Percentiles rank a stretch among this genome's conserved stretches.
phyloP scores from a whole-genome alignment of 2,888 invertebrate species.

The Temnothorax rugatulus region DNA sequence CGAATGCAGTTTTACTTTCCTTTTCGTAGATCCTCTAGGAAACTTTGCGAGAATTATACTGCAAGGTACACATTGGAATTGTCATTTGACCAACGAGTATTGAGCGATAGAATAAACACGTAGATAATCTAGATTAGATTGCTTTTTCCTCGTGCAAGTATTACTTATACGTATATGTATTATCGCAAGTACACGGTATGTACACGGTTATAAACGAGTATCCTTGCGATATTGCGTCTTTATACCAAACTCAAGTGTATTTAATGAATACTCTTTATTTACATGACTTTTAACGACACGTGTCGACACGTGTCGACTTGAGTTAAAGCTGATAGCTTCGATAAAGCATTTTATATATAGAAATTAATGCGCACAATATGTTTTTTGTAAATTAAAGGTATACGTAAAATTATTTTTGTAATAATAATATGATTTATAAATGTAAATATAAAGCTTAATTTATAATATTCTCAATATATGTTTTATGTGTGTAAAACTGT shows the following conservation, averaged over 20 bases:
- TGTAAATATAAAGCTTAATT: neutral
- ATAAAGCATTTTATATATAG: neutral
- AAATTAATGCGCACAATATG: neutral
- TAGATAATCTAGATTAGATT: constrained; percentile 20
- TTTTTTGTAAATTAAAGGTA: neutral
- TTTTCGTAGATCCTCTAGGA: neutral
- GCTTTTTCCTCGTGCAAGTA: neutral
- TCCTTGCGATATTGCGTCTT: neutral
- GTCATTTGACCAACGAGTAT: neutral
- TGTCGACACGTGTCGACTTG: neutral
- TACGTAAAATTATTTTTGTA: neutral
- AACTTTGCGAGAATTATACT: neutral
- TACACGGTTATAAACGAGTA: neutral
- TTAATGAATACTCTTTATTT: neutral
- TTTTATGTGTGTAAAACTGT: too few species aligned
- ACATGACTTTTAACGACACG: neutral
- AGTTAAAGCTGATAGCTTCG: neutral
- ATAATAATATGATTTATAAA: neutral
- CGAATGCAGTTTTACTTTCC: neutral
- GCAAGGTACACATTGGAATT: neutral
- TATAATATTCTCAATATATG: neutral
- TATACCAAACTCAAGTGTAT: neutral
- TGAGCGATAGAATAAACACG: neutral
- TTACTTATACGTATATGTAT: neutral
- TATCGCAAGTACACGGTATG: neutral